phyloP scores from a whole-genome alignment of 2,113 vertebrate genomes.

The Rhizomys pruinosus region DNA sequence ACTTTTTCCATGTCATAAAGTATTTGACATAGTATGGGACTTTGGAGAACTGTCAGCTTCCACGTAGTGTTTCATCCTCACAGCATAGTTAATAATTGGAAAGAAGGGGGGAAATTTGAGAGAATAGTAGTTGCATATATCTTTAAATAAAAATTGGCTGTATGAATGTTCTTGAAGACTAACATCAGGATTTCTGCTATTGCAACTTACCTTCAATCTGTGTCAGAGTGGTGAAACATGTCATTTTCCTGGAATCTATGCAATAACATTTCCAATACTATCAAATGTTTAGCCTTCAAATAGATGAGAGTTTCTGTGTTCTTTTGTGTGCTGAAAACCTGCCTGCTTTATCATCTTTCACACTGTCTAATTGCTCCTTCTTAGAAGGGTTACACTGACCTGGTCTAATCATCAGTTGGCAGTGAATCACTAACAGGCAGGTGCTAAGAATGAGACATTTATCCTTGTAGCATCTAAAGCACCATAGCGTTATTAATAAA shows the following conservation, averaged over 20 bases:
- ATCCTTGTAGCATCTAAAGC: background rate
- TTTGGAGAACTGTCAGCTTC: constrained; percentile 91
- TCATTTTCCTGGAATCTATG: background rate
- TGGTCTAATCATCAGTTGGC: constrained; percentile 33
- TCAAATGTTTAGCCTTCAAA: constrained; percentile 11
- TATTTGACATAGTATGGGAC: constrained; percentile 91
- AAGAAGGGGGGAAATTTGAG: background rate
- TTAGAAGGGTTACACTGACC: background rate
- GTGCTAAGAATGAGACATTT: constrained; percentile 5
- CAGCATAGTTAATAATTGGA: constrained; percentile 90
- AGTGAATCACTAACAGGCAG: background rate
- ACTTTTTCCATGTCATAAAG: constrained; percentile 93
- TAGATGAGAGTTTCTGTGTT: background rate
- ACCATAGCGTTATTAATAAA: background rate
- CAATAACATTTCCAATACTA: constrained; percentile 21
- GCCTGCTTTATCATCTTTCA: constrained; percentile 1
- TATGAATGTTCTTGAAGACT: background rate
- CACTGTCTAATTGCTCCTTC: background rate
- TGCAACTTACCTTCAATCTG: background rate
- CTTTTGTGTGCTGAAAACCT: constrained; percentile 30
- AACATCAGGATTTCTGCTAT: constrained; percentile 6
- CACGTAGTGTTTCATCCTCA: constrained; percentile 92
- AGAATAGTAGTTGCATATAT: background rate
- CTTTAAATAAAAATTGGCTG: background rate
- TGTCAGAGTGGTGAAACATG: background rate